Base-by-base conservation (phyloP, 2,113 vertebrate species). In the Dryoscopus gambensis region DNA sequence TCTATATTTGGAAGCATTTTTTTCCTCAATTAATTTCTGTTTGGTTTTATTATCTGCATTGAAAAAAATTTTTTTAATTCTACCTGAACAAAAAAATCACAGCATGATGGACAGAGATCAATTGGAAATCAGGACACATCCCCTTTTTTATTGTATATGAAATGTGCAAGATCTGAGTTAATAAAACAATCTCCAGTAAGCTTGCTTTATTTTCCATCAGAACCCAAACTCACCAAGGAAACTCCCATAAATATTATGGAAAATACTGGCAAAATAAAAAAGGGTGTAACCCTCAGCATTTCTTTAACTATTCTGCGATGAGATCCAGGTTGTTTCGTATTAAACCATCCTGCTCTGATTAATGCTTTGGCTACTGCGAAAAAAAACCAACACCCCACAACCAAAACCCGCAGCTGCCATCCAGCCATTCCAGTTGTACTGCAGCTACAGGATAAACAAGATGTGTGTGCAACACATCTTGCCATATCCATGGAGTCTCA, bases 1-100 rank as follows among this genome's bases (percentile, higher is more conserved):
- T 89, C 27, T 81, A 87, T 79, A 47, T 94, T 97, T 85, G 90
- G 94, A 96, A 93, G 23, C 6, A 63, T 56, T 90, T 78, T 83
- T 84, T 83, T 63, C 44, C 35, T 90, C 50, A 67, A 95, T 97
- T 94, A 93, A 92, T 81, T 94, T 94, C 30, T 79, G 70, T 95
- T 97, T 90, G 57, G 60, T 95, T 97, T 94, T 94, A 84, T 95
- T 94, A 82, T 71, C 82, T 93, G 60, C 65, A 76, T 50, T 71
- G 44, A 89, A 87, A 87, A 96, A 11, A 42, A 49, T 10, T 15
- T 68, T 79, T 94, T 87, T 78, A 73, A 84, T 69, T 10, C 42
- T 87, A 30, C 11, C 47, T 77, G 69, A 74, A 42, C 46, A 60
- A 86, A 85, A 93, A 81, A 79, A 50, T 49, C 79, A 76, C 71